Base-by-base conservation (phyloP, 2,797 vertebrate genomes). In the Silurus aristotelis region DNA sequence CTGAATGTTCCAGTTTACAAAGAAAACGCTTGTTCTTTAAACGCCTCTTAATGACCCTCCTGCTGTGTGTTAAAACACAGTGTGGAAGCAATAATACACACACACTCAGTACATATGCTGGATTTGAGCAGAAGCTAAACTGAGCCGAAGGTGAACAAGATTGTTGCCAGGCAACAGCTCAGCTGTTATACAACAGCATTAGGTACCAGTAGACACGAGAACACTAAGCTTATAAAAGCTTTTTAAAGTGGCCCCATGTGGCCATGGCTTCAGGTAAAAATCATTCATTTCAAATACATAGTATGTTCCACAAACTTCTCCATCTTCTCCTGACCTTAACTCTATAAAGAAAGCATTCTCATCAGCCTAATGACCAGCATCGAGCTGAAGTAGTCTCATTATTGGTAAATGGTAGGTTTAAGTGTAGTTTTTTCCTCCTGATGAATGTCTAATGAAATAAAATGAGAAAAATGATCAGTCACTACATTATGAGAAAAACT, bases 121-220 rank as follows among this genome's bases (percentile, higher is more conserved):
- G 81, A 85, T 82, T 88, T 72, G 83, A 71, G 82, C 84, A 19
- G 80, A 73, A 60, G 64, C 80, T 70, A 68, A 66, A 67, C 46
- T 12, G 48, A 14, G 17, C 70, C 22, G 17, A 87, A 85, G 31
- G 72, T 77, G 87, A 79, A 87, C 82, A 27, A 68, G 89, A 80
- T 56, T 89, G 92, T 92, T 92, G 89, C 94, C 31, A 71, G 88
- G 92, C 88, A 90, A 93, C 91, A 9, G 64, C 55, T 64, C 84
- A 83, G 55, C 67, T 68, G 71, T 88, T 86, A 83, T 86, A 88
- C 52, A 87, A 71, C 82, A 1, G 66, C 87, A 89, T 89, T 83
- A 86, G 68, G 63, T 86, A 82, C 80, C 71, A 77, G 77, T 80
- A 79, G 68, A 79, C 13, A 64, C 60, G 25, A 64, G 22, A 19